These are phyloP conservation scores for Mesopsocus fuscifrons DNA, from an alignment of 2,888 invertebrate genomes.

Conservation along the genomic window DNA sequence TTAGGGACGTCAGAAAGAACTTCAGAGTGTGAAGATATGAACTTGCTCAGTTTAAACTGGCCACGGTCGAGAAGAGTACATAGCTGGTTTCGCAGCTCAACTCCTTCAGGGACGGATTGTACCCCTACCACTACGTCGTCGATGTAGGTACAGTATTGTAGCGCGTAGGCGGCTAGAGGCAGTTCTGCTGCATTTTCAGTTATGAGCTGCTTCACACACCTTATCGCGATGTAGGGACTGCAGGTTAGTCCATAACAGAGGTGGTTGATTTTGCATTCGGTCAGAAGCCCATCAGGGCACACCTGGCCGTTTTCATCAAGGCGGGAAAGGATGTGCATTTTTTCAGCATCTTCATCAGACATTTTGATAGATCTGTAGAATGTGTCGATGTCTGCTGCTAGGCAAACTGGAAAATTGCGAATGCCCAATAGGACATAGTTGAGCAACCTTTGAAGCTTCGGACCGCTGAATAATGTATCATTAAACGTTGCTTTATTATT, in stretches of 20 bases:
- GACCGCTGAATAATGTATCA: background rate
- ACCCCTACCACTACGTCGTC: slow-evolving; percentile 14
- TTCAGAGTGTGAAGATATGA: background rate
- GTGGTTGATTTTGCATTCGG: slow-evolving; percentile 13
- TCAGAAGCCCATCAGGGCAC: slow-evolving; percentile 8
- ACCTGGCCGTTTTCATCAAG: background rate
- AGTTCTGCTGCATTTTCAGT: slow-evolving; percentile 10
- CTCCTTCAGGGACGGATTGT: background rate
- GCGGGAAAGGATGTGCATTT: background rate
- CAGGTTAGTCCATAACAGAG: slow-evolving; percentile 16
- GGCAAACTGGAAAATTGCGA: background rate
- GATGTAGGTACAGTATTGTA: slow-evolving; percentile 15
- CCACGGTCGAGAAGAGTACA: background rate
- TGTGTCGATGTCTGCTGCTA: background rate
- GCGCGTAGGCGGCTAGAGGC: slow-evolving; percentile 12
- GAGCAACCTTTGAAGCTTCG: background rate
- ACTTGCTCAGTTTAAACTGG: background rate
- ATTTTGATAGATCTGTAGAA: background rate
- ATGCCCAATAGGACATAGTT: background rate
- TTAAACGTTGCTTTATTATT: background rate
- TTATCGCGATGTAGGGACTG: slow-evolving; percentile 14
- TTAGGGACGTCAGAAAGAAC: background rate
- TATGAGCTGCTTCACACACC: slow-evolving; percentile 14
- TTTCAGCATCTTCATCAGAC: background rate
- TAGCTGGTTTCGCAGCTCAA: background rate